Evolutionary conservation across 2,888 invertebrate species (phyloP).

Genomic region (Watsonalla cultraria): DNA sequence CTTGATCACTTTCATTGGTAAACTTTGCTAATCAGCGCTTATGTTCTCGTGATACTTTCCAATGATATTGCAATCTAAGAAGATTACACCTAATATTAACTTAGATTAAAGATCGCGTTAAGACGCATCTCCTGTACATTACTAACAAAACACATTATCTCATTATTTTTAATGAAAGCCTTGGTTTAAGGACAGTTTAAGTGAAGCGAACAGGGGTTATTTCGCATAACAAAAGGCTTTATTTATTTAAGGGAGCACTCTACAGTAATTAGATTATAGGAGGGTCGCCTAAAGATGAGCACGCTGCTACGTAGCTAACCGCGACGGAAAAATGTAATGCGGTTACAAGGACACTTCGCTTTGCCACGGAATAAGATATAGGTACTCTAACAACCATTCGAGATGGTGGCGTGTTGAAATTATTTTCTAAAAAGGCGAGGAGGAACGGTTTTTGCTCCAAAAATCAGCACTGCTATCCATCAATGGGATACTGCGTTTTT

Average conservation of each 20-base stretch:
- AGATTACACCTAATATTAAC: too few species aligned
- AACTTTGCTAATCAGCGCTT: too few species aligned
- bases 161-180: slow-evolving; percentile 9
- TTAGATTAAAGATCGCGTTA: too few species aligned
- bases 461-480: too few species aligned
- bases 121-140: too few species aligned
- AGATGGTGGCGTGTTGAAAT: neutral
- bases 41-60: too few species aligned
- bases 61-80: too few species aligned
- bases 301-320: slow-evolving; percentile 26
- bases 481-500: too few species aligned
- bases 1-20: too few species aligned
- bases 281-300: slow-evolving; percentile 28
- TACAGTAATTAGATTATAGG: slow-evolving; percentile 53
- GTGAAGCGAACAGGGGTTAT: slow-evolving; percentile 32
- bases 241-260: slow-evolving; percentile 58
- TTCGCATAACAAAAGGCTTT: slow-evolving; percentile 50
- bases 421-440: too few species aligned
- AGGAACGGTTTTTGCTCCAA: too few species aligned
- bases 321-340: slow-evolving; percentile 16
- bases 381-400: too few species aligned
- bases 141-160: slow-evolving; percentile 4
- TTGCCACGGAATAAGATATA: neutral
- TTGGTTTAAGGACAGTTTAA: slow-evolving; percentile 23
- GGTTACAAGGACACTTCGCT: slow-evolving; percentile 5